phyloP scores from a whole-genome alignment of 2,888 invertebrate species.

The Drosophila yooni region DNA sequence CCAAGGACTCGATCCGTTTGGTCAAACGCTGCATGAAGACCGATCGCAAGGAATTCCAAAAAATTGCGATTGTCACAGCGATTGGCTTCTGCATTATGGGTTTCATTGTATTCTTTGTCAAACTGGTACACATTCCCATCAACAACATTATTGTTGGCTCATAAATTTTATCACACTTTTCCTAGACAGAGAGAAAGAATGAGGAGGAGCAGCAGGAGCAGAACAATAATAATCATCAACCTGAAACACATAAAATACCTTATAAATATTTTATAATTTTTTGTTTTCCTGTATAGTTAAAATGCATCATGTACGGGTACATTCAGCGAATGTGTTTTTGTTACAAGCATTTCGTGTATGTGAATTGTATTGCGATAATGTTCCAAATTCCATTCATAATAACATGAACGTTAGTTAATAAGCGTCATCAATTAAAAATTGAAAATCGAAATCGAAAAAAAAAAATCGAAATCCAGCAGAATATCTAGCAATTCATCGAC shows the following conservation, averaged over 20 bases:
- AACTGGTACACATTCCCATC: slow-evolving; percentile 99
- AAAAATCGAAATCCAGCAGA: not conserved
- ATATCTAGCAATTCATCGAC: slow-evolving; percentile 3
- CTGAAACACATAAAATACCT: slow-evolving; percentile 36
- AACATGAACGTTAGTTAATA: slow-evolving; percentile 62
- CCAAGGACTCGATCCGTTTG: slow-evolving; percentile 98
- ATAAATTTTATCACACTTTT: slow-evolving; percentile 81
- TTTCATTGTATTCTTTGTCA: slow-evolving; percentile 99
- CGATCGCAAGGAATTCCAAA: slow-evolving; percentile 99
- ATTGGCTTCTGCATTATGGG: slow-evolving; percentile 99
- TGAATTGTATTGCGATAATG: slow-evolving; percentile 57
- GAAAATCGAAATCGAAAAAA: slow-evolving; percentile 5
- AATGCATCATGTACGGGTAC: slow-evolving; percentile 43
- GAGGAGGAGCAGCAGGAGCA: slow-evolving; percentile 6
- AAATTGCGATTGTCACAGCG: slow-evolving; percentile 99
- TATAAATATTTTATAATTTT: slow-evolving; percentile 9
- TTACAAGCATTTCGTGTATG: slow-evolving; percentile 55
- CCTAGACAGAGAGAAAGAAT: not conserved
- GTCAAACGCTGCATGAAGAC: slow-evolving; percentile 99
- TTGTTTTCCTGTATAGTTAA: slow-evolving; percentile 45
- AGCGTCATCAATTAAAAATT: slow-evolving; percentile 48
- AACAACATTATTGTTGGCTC: slow-evolving; percentile 97
- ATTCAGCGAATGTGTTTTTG: slow-evolving; percentile 72
- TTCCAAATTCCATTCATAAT: slow-evolving; percentile 71
- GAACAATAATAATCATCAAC: slow-evolving; percentile 62